These are phyloP conservation scores for Parapsyche elsis DNA, from an alignment of 1,140 invertebrate species.

Conservation along the genomic window DNA sequence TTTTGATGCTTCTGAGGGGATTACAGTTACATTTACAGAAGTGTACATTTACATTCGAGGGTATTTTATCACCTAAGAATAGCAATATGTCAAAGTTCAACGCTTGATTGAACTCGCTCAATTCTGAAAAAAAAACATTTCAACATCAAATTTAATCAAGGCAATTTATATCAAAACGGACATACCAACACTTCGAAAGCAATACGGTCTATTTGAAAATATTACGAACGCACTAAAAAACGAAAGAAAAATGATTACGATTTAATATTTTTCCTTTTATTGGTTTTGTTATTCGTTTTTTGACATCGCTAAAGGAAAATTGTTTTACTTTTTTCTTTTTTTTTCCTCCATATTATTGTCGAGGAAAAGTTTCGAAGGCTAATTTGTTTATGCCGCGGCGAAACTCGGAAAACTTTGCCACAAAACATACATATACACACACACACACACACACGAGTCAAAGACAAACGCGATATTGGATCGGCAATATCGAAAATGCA, in stretches of 20 bases:
- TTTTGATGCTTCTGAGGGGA: too few species aligned
- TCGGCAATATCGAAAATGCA: background rate
- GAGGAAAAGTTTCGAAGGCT: slow-evolving; percentile 13
- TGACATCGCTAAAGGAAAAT: background rate
- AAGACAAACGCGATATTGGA: slow-evolving; percentile 22
- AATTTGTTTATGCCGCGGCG: slow-evolving; percentile 27
- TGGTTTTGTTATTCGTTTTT: background rate
- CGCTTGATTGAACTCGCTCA: too few species aligned
- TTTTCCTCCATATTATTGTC: background rate
- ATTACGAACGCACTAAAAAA: background rate
- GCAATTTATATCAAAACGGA: too few species aligned
- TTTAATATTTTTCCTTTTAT: background rate
- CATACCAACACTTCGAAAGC: too few species aligned
- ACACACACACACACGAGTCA: background rate
- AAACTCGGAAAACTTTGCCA: background rate
- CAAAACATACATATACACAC: background rate
- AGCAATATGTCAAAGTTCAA: too few species aligned
- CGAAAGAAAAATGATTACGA: background rate
- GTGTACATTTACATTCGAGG: too few species aligned
- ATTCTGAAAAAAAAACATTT: too few species aligned
- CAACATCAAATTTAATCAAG: too few species aligned
- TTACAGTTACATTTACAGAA: too few species aligned
- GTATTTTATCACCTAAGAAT: too few species aligned
- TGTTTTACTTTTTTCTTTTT: background rate
- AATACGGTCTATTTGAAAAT: too few species aligned